phyloP scores from a whole-genome alignment of 2,113 vertebrate species.

The Piprites chloris region DNA sequence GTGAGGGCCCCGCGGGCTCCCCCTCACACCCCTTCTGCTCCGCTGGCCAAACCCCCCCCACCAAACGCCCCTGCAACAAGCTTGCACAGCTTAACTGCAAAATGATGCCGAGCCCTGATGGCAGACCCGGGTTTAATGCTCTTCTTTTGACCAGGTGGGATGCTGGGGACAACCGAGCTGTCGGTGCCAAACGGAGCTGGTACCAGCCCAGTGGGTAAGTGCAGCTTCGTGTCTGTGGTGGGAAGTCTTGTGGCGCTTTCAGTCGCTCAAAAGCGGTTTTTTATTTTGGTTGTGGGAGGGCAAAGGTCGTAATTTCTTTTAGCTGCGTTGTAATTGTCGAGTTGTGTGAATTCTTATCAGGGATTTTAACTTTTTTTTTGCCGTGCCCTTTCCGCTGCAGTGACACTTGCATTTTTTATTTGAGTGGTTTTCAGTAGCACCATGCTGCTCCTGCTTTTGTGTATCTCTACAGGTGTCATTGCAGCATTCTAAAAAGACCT shows the following conservation, averaged over 20 bases:
- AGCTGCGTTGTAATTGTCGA: neutral
- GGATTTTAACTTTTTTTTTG: neutral
- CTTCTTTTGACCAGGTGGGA: slow-evolving; percentile 78
- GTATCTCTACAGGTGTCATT: neutral
- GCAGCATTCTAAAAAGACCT: neutral
- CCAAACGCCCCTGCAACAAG: no score
- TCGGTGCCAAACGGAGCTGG: slow-evolving; percentile 88
- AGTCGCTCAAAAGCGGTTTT: neutral
- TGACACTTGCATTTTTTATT: neutral
- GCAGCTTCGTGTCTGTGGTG: neutral
- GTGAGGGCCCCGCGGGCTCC: slow-evolving; percentile 58
- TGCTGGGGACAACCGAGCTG: slow-evolving; percentile 85
- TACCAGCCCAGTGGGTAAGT: slow-evolving; percentile 88
- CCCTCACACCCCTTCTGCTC: no score
- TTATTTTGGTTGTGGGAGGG: neutral
- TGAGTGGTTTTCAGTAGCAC: neutral
- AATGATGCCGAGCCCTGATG: no score
- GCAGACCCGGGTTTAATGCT: neutral
- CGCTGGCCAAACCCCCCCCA: no score
- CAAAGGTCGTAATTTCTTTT: neutral
- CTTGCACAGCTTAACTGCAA: no score
- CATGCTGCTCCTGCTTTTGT: neutral
- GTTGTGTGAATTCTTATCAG: neutral
- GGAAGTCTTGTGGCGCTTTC: neutral
- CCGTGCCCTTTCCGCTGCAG: neutral